Percentiles rank a stretch among this genome's conserved stretches.
phyloP scores from a whole-genome alignment of 2,113 vertebrate genomes.

The Protomyctophum bolini region DNA sequence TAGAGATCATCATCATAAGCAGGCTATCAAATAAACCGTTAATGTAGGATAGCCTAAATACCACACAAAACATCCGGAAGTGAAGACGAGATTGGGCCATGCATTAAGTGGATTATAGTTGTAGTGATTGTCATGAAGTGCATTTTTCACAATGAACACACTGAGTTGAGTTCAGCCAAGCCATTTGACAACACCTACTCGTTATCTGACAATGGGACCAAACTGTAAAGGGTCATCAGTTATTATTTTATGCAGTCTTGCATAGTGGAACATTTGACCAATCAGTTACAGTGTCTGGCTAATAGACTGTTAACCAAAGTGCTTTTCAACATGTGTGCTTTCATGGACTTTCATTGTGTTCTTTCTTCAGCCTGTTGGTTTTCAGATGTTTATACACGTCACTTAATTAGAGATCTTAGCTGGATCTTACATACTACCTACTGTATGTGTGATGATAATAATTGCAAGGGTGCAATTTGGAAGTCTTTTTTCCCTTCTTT shows the following conservation, averaged over 20 bases:
- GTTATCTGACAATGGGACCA: slow-evolving; percentile 69
- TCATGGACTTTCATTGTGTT: slow-evolving; percentile 16
- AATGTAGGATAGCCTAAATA: neutral
- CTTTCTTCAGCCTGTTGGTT: slow-evolving; percentile 20
- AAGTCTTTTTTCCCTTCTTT: slow-evolving; percentile 4
- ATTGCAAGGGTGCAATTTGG: neutral
- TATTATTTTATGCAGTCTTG: slow-evolving; percentile 23
- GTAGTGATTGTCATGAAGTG: slow-evolving; percentile 9
- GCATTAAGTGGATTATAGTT: neutral
- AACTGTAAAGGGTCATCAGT: slow-evolving; percentile 58
- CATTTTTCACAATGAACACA: slow-evolving; percentile 11
- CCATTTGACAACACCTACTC: slow-evolving; percentile 1
- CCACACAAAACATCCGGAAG: neutral
- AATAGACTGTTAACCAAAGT: slow-evolving; percentile 1
- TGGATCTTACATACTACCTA: slow-evolving; percentile 35
- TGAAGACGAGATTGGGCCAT: neutral
- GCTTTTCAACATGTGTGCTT: neutral
- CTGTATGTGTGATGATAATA: slow-evolving; percentile 20
- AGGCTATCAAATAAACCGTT: neutral
- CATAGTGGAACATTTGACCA: slow-evolving; percentile 18
- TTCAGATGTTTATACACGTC: slow-evolving; percentile 17
- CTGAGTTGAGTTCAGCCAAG: neutral
- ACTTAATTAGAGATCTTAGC: slow-evolving; percentile 14
- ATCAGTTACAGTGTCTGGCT: slow-evolving; percentile 12
- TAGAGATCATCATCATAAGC: slow-evolving; percentile 5